Conservation (phyloP, 2,797 vertebrate genomes). For the Poecilia wingei region DNA sequence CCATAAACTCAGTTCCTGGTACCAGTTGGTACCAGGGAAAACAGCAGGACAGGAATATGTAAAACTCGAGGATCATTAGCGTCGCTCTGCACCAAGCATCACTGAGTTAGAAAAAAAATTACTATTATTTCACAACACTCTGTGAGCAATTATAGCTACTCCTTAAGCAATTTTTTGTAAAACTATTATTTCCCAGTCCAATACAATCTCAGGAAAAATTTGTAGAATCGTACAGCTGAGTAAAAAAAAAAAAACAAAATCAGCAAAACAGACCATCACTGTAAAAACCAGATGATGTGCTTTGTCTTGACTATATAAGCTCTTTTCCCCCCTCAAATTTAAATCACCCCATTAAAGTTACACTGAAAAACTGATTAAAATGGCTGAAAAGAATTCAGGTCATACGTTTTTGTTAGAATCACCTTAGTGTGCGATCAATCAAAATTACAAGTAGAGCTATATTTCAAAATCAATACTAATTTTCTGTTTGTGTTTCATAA, state of each 20-base stretch:
- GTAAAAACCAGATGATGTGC: background rate
- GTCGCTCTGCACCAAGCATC: background rate
- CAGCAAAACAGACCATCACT: background rate
- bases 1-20: background rate
- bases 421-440: background rate
- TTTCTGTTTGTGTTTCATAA: conserved; percentile 7
- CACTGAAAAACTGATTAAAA: background rate
- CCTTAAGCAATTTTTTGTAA: background rate
- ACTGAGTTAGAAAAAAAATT: background rate
- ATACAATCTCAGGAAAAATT: background rate
- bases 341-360: background rate
- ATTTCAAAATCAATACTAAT: conserved; percentile 31
- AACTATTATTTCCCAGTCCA: background rate
- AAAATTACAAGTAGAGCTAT: conserved; percentile 25
- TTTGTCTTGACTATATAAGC: background rate
- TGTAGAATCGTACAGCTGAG: background rate
- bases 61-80: background rate
- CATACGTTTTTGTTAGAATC: background rate
- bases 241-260: background rate
- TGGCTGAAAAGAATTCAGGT: background rate
- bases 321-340: background rate
- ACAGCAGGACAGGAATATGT: background rate
- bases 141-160: background rate
- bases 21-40: background rate
- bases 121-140: background rate